A percentile compares a stretch with the other conserved stretches of the same genome.
These are phyloP conservation scores for Ellobium chinense DNA, from an alignment of 2,888 invertebrate species.

Conservation along the genomic window DNA sequence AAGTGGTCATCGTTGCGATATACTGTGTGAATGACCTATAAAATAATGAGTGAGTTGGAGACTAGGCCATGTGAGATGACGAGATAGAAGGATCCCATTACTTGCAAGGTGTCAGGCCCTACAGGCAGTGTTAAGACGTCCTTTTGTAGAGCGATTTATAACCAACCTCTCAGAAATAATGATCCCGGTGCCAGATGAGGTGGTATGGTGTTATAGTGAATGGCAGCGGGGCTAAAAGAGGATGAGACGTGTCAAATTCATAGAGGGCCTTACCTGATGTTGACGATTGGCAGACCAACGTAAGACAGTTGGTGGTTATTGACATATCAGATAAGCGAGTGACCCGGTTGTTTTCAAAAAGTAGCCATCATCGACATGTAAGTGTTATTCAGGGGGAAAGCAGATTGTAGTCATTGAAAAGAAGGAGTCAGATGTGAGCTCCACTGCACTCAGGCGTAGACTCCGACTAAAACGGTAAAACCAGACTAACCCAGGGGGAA, in stretches of 20 bases:
- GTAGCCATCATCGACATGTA: no score
- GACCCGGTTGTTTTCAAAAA: no score
- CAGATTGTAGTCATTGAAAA: no score
- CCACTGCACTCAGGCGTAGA: no score
- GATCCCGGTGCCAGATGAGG: not conserved
- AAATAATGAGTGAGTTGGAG: no score
- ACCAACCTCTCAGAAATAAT: not conserved
- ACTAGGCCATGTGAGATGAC: not conserved
- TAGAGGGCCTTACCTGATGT: not conserved
- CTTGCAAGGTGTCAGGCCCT: not conserved
- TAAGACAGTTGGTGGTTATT: not conserved
- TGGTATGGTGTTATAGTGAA: not conserved
- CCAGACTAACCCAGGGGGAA: no score
- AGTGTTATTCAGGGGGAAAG: no score
- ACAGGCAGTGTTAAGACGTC: not conserved
- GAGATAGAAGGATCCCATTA: constrained; percentile 4
- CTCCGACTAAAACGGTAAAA: no score
- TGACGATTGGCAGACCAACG: not conserved
- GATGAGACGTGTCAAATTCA: not conserved
- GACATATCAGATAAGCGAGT: no score
- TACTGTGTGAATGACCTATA: no score
- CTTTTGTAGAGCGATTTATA: not conserved
- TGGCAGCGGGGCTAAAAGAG: not conserved
- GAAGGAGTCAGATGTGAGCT: no score
- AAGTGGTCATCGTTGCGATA: no score